phyloP scores from a whole-genome alignment of 2,113 vertebrate genomes.

The Zapus hudsonius region DNA sequence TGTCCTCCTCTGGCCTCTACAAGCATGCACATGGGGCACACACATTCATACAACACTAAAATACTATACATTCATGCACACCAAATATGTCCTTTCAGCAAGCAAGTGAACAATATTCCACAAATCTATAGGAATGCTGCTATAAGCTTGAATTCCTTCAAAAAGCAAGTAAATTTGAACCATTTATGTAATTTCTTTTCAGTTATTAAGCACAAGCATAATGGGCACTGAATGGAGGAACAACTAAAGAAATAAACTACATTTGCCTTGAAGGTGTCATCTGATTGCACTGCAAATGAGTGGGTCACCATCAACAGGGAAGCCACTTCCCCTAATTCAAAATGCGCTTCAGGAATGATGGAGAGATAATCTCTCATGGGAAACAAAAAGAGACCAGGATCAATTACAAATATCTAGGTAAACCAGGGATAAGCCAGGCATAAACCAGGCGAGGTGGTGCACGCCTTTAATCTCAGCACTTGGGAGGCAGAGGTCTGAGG shows the following conservation, averaged over 20 bases:
- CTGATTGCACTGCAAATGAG: background rate
- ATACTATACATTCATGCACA: too few species aligned
- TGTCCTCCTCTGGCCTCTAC: too few species aligned
- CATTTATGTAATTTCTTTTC: constrained; percentile 7
- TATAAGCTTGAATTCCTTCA: background rate
- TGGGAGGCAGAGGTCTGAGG: too few species aligned
- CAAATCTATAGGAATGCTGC: background rate
- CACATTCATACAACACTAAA: too few species aligned
- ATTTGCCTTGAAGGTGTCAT: constrained; percentile 28
- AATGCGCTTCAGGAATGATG: background rate
- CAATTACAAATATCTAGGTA: background rate
- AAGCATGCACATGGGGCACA: too few species aligned
- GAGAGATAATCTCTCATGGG: background rate
- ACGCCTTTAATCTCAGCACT: too few species aligned
- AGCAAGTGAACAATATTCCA: background rate
- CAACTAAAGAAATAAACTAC: background rate
- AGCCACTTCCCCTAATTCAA: background rate
- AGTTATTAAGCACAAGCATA: background rate
- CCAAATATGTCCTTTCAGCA: background rate
- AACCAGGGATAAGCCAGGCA: too few species aligned
- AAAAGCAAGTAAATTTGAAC: background rate
- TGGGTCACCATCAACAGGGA: background rate
- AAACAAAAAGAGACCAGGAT: background rate
- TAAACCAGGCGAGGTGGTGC: too few species aligned
- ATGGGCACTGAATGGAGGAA: background rate